A percentile compares a stretch with the other conserved stretches of the same genome.
Conservation (phyloP, 2,797 vertebrate species). For the Orestias chungarensis region DNA sequence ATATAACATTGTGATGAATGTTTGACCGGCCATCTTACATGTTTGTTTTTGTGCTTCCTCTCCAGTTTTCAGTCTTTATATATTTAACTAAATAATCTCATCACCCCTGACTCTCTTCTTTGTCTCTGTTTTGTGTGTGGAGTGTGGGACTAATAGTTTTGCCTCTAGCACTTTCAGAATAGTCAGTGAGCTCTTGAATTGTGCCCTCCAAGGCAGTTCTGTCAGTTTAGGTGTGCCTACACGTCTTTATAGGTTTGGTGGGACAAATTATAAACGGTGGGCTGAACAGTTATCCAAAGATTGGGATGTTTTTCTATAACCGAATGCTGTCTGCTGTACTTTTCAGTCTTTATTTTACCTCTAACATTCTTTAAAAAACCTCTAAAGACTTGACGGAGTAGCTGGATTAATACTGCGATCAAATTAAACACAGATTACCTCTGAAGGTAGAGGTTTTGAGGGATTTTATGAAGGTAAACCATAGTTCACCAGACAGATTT, state of each 20-base stretch:
- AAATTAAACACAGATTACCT: background rate
- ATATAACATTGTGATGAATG: background rate
- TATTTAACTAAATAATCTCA: no score
- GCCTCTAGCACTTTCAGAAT: background rate
- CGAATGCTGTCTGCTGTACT: background rate
- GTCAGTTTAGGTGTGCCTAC: background rate
- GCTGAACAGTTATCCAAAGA: background rate
- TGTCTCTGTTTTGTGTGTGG: background rate
- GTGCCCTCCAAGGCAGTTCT: background rate
- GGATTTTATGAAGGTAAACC: background rate
- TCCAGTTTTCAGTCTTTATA: background rate
- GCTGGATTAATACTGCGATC: background rate
- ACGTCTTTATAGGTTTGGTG: background rate
- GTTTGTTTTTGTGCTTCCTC: background rate
- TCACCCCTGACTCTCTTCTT: no score
- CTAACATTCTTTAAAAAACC: background rate
- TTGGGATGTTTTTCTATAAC: no score
- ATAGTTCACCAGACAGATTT: background rate
- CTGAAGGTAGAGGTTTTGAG: background rate
- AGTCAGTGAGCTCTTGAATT: background rate
- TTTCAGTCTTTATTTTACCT: background rate
- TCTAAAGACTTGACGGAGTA: background rate
- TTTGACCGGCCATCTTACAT: background rate
- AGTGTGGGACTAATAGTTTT: background rate
- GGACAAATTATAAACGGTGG: background rate